These are phyloP conservation scores for Tursiops truncatus DNA, from an alignment of 2,113 vertebrate species.

Conservation along the genomic window DNA sequence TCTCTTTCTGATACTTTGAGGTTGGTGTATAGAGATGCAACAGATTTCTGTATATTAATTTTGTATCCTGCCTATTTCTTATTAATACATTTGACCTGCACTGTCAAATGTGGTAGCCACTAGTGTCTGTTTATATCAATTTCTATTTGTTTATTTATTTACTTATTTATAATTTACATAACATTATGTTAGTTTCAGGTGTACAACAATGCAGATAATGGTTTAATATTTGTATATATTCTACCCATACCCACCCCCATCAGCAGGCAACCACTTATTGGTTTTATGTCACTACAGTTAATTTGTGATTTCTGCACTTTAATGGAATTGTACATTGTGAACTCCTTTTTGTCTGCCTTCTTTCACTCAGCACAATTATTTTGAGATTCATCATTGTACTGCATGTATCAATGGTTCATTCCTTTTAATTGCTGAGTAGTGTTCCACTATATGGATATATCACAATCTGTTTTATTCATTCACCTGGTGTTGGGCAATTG, in stretches of 20 bases:
- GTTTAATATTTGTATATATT: too few species aligned
- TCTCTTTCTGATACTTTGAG: too few species aligned
- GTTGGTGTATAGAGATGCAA: too few species aligned
- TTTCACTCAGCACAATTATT: neutral
- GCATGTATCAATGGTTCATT: neutral
- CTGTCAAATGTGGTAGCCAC: neutral
- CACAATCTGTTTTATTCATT: neutral
- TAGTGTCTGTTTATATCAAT: neutral
- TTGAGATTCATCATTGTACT: neutral
- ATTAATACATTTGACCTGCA: neutral
- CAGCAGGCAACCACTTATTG: neutral
- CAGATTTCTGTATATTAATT: too few species aligned
- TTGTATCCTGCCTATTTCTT: neutral
- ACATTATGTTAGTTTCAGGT: too few species aligned
- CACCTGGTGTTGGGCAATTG: neutral
- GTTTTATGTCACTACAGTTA: neutral
- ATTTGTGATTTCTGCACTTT: neutral
- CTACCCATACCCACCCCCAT: neutral
- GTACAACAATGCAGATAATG: too few species aligned
- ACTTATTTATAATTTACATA: too few species aligned
- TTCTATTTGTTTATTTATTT: too few species aligned
- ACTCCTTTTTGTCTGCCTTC: neutral
- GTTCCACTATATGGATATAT: neutral
- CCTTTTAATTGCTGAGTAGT: neutral
- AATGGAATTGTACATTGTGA: neutral